A percentile compares a stretch with the other conserved stretches of the same genome.
These are phyloP conservation scores for Hemithea aestivaria DNA, from an alignment of 2,888 invertebrate genomes.

Conservation along the genomic window DNA sequence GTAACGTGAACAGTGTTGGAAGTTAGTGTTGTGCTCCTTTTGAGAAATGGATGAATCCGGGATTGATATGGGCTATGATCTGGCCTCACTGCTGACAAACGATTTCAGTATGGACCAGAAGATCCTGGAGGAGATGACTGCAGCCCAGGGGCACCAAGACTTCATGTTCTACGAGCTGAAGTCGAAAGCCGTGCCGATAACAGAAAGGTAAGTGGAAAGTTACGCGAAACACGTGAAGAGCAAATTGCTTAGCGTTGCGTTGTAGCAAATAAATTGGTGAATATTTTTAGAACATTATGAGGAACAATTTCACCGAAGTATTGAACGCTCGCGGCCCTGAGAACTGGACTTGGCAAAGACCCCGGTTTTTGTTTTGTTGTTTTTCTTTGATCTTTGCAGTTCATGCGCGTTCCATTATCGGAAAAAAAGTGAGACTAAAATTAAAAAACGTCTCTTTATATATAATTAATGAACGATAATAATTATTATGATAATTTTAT, in stretches of 20 bases:
- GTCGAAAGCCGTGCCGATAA: constrained; percentile 78
- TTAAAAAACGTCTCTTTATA: background rate
- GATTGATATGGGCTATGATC: constrained; percentile 82
- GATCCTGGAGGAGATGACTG: constrained; percentile 76
- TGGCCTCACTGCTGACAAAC: constrained; percentile 77
- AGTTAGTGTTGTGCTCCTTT: constrained; percentile 54
- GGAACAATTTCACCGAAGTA: constrained; percentile 70
- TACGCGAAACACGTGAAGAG: constrained; percentile 28
- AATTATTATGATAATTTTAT: too few relatives aligned
- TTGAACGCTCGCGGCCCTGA: constrained; percentile 64
- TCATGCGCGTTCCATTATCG: constrained; percentile 35
- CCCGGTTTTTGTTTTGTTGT: constrained; percentile 58
- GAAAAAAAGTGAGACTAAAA: constrained; percentile 6
- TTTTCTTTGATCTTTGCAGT: constrained; percentile 50
- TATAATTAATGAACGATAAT: too few relatives aligned
- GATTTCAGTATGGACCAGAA: constrained; percentile 74
- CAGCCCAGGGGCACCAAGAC: constrained; percentile 77
- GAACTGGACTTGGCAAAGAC: constrained; percentile 70
- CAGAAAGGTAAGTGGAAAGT: constrained; percentile 73
- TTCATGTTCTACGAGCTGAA: constrained; percentile 82
- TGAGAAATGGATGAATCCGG: constrained; percentile 81
- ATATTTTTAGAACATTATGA: constrained; percentile 72
- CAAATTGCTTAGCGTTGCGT: constrained; percentile 28
- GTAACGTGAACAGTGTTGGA: constrained; percentile 49
- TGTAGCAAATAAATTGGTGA: constrained; percentile 43